phyloP scores from a whole-genome alignment of 2,888 invertebrate species.

The Flexamia atlantica region DNA sequence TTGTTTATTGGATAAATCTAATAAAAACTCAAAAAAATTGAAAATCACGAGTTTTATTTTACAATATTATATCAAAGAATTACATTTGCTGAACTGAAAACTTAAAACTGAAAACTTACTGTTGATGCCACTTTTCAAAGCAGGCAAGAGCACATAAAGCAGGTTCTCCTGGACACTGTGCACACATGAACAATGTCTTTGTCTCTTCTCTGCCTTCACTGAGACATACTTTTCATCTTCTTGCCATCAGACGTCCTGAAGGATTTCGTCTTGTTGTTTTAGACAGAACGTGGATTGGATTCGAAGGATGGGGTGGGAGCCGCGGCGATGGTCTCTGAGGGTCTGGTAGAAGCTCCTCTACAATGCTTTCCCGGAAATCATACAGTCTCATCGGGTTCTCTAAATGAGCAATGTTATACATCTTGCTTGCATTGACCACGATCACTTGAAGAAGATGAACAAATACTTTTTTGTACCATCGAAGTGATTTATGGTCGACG shows the following conservation, averaged over 20 bases:
- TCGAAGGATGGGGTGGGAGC: neutral
- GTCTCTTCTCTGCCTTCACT: slow-evolving; percentile 13
- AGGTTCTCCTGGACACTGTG: slow-evolving; percentile 46
- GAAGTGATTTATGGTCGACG: neutral
- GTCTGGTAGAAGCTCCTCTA: neutral
- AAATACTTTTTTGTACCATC: slow-evolving; percentile 38
- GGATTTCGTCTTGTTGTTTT: neutral
- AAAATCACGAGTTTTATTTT: neutral
- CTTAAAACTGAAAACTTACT: neutral
- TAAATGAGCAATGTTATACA: neutral
- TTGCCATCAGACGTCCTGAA: neutral
- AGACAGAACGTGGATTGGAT: neutral
- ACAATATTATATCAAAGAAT: neutral
- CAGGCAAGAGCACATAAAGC: slow-evolving; percentile 22
- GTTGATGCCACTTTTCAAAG: slow-evolving; percentile 27
- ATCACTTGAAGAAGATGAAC: neutral
- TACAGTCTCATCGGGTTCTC: neutral
- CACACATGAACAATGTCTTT: slow-evolving; percentile 29
- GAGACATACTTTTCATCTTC: slow-evolving; percentile 2
- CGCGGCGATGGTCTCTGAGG: neutral
- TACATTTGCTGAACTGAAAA: neutral
- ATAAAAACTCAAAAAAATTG: no score
- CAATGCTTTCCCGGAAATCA: neutral
- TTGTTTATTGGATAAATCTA: no score
- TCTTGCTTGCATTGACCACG: slow-evolving; percentile 20